These are phyloP conservation scores for Pygmarrhopalites habei DNA, from an alignment of 1,140 invertebrate species.

Conservation along the genomic window DNA sequence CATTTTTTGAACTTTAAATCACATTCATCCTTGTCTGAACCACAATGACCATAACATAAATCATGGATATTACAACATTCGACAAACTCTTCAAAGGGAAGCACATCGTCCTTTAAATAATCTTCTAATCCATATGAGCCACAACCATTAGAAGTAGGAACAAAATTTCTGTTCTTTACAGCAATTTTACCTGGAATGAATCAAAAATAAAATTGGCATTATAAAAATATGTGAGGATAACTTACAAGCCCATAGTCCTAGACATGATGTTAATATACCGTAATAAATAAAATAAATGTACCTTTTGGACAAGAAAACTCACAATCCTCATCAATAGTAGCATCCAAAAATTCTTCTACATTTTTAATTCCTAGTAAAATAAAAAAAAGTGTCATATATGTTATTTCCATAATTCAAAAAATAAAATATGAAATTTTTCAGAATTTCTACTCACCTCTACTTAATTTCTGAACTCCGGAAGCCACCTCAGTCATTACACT, in stretches of 20 bases:
- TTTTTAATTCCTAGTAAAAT: conserved; percentile 68
- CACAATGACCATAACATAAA: conserved; percentile 83
- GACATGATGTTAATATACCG: conserved; percentile 1
- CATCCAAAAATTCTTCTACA: conserved; percentile 72
- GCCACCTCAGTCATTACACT: conserved; percentile 28
- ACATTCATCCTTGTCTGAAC: conserved; percentile 72
- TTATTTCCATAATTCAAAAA: too few relatives aligned
- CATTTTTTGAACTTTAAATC: conserved; percentile 79
- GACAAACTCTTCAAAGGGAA: conserved; percentile 68
- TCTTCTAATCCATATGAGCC: conserved; percentile 60
- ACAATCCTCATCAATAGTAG: conserved; percentile 74
- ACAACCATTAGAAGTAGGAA: conserved; percentile 69
- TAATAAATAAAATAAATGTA: conserved; percentile 41
- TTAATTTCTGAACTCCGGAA: conserved; percentile 44
- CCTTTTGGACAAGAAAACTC: conserved; percentile 65
- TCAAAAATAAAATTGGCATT: conserved; percentile 14
- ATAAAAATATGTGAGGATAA: too few relatives aligned
- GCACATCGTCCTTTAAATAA: conserved; percentile 63
- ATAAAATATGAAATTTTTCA: conserved; percentile 70
- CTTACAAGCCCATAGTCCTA: not conserved
- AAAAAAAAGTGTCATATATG: too few relatives aligned
- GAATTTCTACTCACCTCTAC: conserved; percentile 64
- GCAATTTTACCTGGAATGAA: conserved; percentile 52
- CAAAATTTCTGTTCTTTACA: conserved; percentile 63
- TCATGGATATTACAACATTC: conserved; percentile 79